These are phyloP conservation scores for Drosophila suboccidentalis DNA, from an alignment of 2,888 invertebrate species.

Conservation along the genomic window DNA sequence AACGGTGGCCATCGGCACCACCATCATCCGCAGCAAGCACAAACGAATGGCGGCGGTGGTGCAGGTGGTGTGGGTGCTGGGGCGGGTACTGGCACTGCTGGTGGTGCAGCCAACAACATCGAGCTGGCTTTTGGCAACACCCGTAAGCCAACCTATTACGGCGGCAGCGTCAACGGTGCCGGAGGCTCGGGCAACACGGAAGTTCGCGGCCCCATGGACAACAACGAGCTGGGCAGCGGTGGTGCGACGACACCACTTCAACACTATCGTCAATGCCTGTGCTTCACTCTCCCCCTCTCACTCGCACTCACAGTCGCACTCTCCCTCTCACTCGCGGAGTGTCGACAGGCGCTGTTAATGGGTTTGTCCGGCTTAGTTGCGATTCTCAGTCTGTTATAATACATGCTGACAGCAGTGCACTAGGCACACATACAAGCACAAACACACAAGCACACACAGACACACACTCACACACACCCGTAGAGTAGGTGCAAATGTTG, in stretches of 20 bases:
- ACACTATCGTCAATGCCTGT: constrained; percentile 39
- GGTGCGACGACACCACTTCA: constrained; percentile 27
- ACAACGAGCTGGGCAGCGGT: constrained; percentile 81
- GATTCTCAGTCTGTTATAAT: constrained; percentile 82
- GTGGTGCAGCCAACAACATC: constrained; percentile 30
- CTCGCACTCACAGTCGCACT: constrained; percentile 9
- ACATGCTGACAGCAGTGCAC: constrained; percentile 50
- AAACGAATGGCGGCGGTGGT: constrained; percentile 19
- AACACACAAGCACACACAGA: constrained; percentile 4
- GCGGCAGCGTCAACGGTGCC: constrained; percentile 42
- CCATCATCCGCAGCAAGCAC: constrained; percentile 57
- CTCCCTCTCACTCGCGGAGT: constrained; percentile 23
- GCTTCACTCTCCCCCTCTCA: constrained; percentile 21
- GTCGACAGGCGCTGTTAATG: constrained; percentile 75
- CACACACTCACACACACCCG: constrained; percentile 19
- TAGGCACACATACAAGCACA: constrained; percentile 31
- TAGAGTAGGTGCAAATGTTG: constrained; percentile 45
- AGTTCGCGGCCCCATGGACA: constrained; percentile 81
- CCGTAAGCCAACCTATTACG: constrained; percentile 84
- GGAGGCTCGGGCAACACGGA: constrained; percentile 73
- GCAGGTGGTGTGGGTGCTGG: constrained; percentile 11
- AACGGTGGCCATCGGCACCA: constrained; percentile 65
- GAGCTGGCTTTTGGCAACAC: constrained; percentile 74
- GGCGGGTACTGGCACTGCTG: constrained; percentile 13
- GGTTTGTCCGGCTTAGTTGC: constrained; percentile 81